Percentiles rank a stretch among this genome's conserved stretches.
These are phyloP conservation scores for Scolopax rusticola DNA, from an alignment of 2,797 vertebrate species.

Conservation along the genomic window DNA sequence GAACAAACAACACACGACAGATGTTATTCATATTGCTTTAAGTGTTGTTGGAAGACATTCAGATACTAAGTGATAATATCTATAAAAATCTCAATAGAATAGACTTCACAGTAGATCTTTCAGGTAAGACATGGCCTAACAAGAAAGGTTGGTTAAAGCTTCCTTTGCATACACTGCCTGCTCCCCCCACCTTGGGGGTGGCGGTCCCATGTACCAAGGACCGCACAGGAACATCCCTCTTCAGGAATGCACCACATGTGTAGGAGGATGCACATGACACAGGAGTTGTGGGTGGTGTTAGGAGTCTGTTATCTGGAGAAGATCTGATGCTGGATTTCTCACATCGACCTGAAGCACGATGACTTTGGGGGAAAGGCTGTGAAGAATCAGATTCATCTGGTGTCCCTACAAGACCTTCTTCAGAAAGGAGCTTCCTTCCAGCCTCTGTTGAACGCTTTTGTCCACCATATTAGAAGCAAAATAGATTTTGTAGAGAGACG, in stretches of 20 bases:
- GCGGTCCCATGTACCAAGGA: accelerated
- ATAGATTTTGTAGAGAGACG: background rate
- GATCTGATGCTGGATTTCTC: background rate
- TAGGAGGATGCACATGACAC: no score
- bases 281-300: background rate
- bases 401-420: background rate
- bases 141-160: background rate
- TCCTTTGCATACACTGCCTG: background rate
- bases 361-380: background rate
- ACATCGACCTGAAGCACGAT: background rate
- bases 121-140: background rate
- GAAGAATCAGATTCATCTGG: background rate
- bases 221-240: background rate
- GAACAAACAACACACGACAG: conserved; percentile 3
- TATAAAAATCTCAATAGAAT: background rate
- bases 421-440: background rate
- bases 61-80: background rate
- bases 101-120: background rate
- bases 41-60: background rate
- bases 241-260: accelerated
- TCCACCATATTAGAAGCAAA: background rate
- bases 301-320: background rate
- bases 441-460: background rate
- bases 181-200: accelerated
- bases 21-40: background rate